A percentile compares a stretch with the other conserved stretches of the same genome.
Evolutionary conservation across 2,797 vertebrate species (phyloP).

Genomic region (Pseudochromis fuscus): DNA sequence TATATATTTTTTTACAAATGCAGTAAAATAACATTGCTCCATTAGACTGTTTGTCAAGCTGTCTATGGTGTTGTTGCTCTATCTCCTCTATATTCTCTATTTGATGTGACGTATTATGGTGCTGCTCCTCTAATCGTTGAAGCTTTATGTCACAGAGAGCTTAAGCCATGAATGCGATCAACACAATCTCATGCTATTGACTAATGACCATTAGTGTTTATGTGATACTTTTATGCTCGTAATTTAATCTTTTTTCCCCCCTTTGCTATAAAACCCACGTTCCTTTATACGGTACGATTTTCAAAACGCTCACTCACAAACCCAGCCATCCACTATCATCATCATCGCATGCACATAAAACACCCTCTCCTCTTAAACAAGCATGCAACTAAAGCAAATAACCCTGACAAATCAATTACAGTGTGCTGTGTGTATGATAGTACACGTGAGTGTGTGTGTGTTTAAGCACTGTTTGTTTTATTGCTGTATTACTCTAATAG

Average conservation of each 20-base stretch:
- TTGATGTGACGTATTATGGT: constrained; percentile 1
- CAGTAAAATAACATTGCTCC: neutral
- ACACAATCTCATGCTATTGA: constrained; percentile 59
- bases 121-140: constrained; percentile 35
- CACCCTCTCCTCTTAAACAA: constrained; percentile 49
- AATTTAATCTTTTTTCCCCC: constrained; percentile 36
- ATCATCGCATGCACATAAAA: constrained; percentile 32
- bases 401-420: constrained; percentile 68
- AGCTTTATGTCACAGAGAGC: constrained; percentile 41
- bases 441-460: constrained; percentile 18
- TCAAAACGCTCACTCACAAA: constrained; percentile 24
- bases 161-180: constrained; percentile 48
- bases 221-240: constrained; percentile 39
- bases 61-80: too few species aligned
- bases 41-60: neutral
- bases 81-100: neutral
- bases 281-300: constrained; percentile 37
- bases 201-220: constrained; percentile 36
- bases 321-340: constrained; percentile 32
- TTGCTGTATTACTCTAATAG: constrained; percentile 59
- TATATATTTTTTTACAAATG: neutral
- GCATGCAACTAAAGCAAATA: constrained; percentile 64
- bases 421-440: constrained; percentile 15
- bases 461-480: constrained; percentile 48
- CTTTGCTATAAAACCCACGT: neutral